Conservation (phyloP, 2,797 vertebrate genomes). For the Hypotaenidia okinawae region DNA sequence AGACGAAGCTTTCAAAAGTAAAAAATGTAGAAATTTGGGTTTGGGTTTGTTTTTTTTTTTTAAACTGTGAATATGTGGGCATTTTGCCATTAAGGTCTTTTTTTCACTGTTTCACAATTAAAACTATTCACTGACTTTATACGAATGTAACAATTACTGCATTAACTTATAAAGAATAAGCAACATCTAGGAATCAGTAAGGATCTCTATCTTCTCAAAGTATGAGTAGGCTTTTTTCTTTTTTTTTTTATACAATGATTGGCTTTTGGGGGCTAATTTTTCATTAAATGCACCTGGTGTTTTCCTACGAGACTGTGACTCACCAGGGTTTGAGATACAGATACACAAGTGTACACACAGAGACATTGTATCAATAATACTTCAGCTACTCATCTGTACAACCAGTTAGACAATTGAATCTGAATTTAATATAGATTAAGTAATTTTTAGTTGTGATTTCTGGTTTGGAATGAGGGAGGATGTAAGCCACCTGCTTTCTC, state of each 20-base stretch:
- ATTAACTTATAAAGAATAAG: neutral
- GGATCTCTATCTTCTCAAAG: neutral
- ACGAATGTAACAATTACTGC: neutral
- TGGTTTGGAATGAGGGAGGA: neutral
- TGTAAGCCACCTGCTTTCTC: neutral
- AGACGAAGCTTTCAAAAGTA: constrained; percentile 19
- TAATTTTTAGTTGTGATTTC: neutral
- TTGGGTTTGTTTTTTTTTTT: accelerated
- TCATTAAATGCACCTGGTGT: neutral
- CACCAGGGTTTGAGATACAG: neutral
- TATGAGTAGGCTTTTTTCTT: neutral
- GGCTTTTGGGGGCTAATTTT: neutral
- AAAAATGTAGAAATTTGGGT: neutral
- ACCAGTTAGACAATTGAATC: neutral
- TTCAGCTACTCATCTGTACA: neutral
- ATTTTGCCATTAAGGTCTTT: neutral
- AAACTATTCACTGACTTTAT: neutral
- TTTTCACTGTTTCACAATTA: neutral
- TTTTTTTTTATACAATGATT: neutral
- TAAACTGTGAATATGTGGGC: accelerated
- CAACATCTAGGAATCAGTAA: neutral
- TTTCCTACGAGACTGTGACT: neutral
- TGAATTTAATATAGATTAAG: neutral
- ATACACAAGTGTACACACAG: neutral
- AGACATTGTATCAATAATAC: neutral